phyloP scores from a whole-genome alignment of 2,113 vertebrate species.

The Bufo bufo region DNA sequence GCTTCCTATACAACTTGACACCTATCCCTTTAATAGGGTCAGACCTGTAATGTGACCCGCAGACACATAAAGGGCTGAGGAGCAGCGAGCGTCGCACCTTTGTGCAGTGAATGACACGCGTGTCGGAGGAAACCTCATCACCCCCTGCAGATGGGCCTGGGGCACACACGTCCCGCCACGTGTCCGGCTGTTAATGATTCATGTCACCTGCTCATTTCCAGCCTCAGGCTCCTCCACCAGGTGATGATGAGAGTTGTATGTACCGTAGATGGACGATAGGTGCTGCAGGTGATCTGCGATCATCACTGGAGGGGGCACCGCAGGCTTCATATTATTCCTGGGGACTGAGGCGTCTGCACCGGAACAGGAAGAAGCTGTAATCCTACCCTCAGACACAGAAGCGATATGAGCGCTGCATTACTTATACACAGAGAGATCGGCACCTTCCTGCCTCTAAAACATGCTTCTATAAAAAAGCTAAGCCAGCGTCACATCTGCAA shows the following conservation, averaged over 20 bases:
- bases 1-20: constrained; percentile 11
- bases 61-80: neutral
- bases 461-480: no score
- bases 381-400: no score
- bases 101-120: constrained; percentile 28
- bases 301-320: neutral
- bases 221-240: neutral
- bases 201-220: constrained; percentile 26
- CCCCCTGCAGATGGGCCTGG: neutral
- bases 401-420: no score
- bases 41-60: constrained; percentile 19
- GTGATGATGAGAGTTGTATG: neutral
- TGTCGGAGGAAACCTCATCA: constrained; percentile 17
- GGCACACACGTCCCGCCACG: constrained; percentile 19
- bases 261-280: neutral
- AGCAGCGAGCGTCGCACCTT: neutral
- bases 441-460: no score
- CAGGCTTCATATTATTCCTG: no score
- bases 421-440: no score
- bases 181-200: constrained; percentile 40
- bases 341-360: no score
- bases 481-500: no score
- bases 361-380: no score
- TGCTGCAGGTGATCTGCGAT: neutral
- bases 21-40: constrained; percentile 29